Conservation (phyloP, 2,888 invertebrate species). For the Oeneis ivallda region DNA sequence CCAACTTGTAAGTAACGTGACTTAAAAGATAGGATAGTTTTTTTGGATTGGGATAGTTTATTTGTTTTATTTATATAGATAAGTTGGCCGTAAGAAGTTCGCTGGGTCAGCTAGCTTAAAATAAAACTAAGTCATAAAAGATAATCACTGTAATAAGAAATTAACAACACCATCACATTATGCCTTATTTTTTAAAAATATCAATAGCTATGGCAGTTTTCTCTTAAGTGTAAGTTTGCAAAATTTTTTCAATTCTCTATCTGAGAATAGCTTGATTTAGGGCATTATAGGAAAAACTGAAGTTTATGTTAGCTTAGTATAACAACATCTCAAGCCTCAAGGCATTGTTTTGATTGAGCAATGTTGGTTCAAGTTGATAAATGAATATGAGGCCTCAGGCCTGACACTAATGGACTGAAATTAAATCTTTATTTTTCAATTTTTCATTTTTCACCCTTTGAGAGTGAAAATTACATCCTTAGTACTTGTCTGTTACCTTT, state of each 20-base stretch:
- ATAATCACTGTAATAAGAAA: not conserved
- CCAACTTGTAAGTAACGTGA: too few species aligned
- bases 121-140: not conserved
- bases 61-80: too few species aligned
- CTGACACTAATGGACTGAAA: not conserved
- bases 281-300: not conserved
- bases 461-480: too few species aligned
- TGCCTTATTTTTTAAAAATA: not conserved
- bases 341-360: conserved; percentile 3
- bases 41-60: too few species aligned
- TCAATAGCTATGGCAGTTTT: not conserved
- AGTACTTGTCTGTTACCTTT: too few species aligned
- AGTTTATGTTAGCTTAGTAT: not conserved
- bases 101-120: not conserved
- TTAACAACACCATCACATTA: not conserved
- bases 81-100: too few species aligned
- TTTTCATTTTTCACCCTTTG: too few species aligned
- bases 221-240: conserved; percentile 27
- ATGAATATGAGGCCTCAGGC: not conserved
- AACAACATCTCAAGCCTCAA: conserved; percentile 6
- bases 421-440: not conserved
- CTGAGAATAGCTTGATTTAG: not conserved
- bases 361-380: conserved; percentile 7
- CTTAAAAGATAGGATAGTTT: too few species aligned
- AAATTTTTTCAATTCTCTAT: conserved; percentile 18